Percentiles rank a stretch among this genome's conserved stretches.
Evolutionary conservation across 2,888 invertebrate species (phyloP).

Genomic region (Drosophila aldrichi): DNA sequence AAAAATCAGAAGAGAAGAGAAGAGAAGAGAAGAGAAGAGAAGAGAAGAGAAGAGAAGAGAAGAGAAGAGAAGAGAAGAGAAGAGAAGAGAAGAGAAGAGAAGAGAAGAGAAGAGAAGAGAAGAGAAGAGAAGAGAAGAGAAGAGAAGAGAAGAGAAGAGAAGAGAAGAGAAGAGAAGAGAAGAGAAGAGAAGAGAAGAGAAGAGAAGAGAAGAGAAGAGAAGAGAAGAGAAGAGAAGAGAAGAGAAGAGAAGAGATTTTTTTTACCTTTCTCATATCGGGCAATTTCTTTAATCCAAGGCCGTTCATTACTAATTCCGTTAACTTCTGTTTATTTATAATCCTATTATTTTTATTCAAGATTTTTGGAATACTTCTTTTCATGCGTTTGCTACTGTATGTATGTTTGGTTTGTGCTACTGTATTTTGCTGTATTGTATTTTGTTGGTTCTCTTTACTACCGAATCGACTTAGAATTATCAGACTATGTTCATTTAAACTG

Average conservation of each 20-base stretch:
- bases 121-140: too few relatives aligned
- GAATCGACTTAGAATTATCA: slow-evolving; percentile 63
- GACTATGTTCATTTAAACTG: slow-evolving; percentile 55
- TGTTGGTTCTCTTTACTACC: neutral
- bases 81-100: too few relatives aligned
- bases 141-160: too few relatives aligned
- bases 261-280: slow-evolving; percentile 82
- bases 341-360: slow-evolving; percentile 19
- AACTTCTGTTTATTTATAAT: slow-evolving; percentile 66
- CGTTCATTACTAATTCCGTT: slow-evolving; percentile 77
- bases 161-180: neutral
- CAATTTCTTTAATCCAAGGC: slow-evolving; percentile 76
- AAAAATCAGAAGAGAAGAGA: too few relatives aligned
- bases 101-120: too few relatives aligned
- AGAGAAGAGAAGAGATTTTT: neutral
- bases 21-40: too few relatives aligned
- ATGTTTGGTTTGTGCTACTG: slow-evolving; percentile 3
- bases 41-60: too few relatives aligned
- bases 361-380: slow-evolving; percentile 22
- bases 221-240: neutral
- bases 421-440: slow-evolving; percentile 3
- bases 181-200: neutral
- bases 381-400: too few relatives aligned
- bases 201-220: neutral
- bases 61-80: too few relatives aligned